Conservation (phyloP, 2,113 vertebrate species). For the Meleagris gallopavo region DNA sequence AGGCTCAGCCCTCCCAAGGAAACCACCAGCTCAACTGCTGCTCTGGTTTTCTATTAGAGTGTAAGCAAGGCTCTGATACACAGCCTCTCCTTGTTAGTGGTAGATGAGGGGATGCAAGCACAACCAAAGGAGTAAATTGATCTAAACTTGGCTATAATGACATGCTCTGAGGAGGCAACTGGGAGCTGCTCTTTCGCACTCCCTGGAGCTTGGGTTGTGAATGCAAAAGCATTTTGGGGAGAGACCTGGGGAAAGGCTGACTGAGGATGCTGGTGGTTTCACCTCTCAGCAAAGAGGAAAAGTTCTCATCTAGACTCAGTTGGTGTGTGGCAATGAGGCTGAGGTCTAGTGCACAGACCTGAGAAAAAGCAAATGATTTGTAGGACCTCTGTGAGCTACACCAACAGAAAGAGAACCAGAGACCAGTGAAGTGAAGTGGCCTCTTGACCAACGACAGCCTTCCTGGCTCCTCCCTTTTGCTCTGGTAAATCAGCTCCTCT, state of each 20-base stretch:
- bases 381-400: not conserved
- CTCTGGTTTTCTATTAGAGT: not conserved
- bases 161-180: not conserved
- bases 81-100: not conserved
- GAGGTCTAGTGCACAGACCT: not conserved
- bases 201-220: not conserved
- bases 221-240: not conserved
- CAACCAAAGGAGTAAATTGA: not conserved
- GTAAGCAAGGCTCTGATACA: not conserved
- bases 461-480: not conserved
- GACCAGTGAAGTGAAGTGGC: not conserved
- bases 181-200: not conserved
- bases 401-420: not conserved
- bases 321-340: not conserved
- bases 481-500: not conserved
- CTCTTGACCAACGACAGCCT: not conserved
- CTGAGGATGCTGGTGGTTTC: rapidly evolving
- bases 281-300: not conserved
- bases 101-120: not conserved
- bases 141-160: not conserved
- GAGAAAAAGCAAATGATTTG: not conserved
- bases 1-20: not conserved
- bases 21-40: not conserved
- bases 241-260: not conserved
- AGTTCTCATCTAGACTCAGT: not conserved